Base-by-base conservation (phyloP, 2,797 vertebrate species). In the Scolopax rusticola region DNA sequence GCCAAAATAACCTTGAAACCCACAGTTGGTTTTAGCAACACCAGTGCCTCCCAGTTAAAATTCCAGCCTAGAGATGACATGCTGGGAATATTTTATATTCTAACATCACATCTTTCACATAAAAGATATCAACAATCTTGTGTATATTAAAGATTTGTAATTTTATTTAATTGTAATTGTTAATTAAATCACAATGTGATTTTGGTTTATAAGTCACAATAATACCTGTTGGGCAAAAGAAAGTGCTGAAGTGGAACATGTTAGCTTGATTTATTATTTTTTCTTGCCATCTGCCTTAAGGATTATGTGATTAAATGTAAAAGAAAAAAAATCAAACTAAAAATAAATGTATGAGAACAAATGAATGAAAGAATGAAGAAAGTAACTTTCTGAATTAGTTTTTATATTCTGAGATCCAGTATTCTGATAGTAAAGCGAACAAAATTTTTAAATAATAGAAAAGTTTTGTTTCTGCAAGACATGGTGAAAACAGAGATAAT, bases 131-230 rank as follows among this genome's bases (percentile, higher is more conserved):
- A 81, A 18, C 21, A 60, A 40, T 91, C 53, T 77, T 93, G 12
- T 48, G 38, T 30, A 27, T 93, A 81, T 85, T 84, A 86, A 97
- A 95, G 41, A 92, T 73, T 90, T 87, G 19, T 25, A 83, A 61
- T 87, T 97, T 90, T 91, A 87, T 92, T 95, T 84, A 67, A 51
- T 87, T 16, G 79, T 82, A 95, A 83, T 95, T 94, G 63, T 93
- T 96, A 96, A 95, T 88, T 96, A 96, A 96, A 90, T 91, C 69
- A 89, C 67, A 93, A 45, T 74, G 45, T 47, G 25, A 87, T 87
- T 96, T 75, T 93, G 50, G 18, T 84, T 96, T 95, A 97, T 92
- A 97, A 93, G 85, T 86, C 91, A 96, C 54, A 96, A 51, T 93
- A 94, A 79, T 53, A 89, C 45, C 54, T 93, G 96, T 94, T 91